Evolutionary conservation across 2,888 invertebrate species (phyloP), one percentile per base, ranked within the genome.

Genomic region (Tricholauxania praeusta): DNA sequence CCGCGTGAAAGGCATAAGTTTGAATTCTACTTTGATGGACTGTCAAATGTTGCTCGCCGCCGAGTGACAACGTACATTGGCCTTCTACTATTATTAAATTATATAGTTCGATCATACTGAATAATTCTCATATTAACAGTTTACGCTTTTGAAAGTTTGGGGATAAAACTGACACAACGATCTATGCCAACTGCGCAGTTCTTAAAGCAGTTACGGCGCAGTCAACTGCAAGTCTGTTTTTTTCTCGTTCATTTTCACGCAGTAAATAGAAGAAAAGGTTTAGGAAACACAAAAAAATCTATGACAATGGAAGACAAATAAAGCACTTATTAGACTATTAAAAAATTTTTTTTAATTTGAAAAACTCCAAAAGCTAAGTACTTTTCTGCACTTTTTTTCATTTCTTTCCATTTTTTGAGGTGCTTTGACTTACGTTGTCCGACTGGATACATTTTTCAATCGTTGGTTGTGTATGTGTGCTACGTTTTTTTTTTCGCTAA

Each of bases 381-480:
- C 1, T 64, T 17, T 47, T 48, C 15, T 22, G 12, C 48, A 48
- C 39, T 64, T 64, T 64, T 10, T 47, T 47, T 47, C 15, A n/a
- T n/a, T 60, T 28, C 28, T 28, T 28, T 28, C 4, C 3, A 28
- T 28, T 28, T 28, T 28, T 28, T 3, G 28, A 28, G 28, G 28
- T 57, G 60, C 12, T 14, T 17, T 39, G 87, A 91, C 91, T 91
- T 89, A 91, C 91, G 91, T 88, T 91, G 91, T 86, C 91, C 91
- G 86, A 91, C 91, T 84, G 91, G 91, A 89, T 90, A 91, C 91
- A 91, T 91, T 87, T 87, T 89, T 80, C 76, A 77, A 79, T 78
- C 77, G 79, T 80, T 76, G 66, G 65, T 63, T 74, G 73, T 72
- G 52, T 73, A 39, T 53, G 52, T 55, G 19, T 73, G 49, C 57